These are phyloP conservation scores for Probosciger aterrimus DNA, from an alignment of 2,113 vertebrate genomes.

Conservation along the genomic window DNA sequence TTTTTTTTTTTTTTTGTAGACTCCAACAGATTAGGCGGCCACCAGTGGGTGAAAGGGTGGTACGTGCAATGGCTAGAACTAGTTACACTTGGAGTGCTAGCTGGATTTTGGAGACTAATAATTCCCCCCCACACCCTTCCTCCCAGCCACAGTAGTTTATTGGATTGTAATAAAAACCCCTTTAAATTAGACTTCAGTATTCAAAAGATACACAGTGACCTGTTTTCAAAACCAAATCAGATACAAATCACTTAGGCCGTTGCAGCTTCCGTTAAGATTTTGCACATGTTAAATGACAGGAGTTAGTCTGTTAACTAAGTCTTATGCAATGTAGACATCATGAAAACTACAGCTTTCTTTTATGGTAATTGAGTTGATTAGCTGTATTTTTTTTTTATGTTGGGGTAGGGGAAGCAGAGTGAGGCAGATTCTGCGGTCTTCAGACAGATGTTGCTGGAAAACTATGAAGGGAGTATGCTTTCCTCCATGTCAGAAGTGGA, in stretches of 20 bases:
- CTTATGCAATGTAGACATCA: neutral
- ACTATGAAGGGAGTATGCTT: neutral
- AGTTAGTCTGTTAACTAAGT: neutral
- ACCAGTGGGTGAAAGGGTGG: neutral
- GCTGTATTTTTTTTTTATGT: neutral
- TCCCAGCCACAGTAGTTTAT: neutral
- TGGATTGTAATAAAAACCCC: neutral
- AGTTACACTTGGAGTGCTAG: neutral
- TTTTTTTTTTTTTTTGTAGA: neutral
- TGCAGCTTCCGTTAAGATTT: neutral
- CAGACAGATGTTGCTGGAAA: neutral
- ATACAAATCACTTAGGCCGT: neutral
- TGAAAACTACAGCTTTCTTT: neutral
- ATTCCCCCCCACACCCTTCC: rapidly evolving
- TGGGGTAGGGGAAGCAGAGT: neutral
- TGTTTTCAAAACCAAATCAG: neutral
- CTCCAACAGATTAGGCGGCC: neutral
- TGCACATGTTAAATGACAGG: neutral
- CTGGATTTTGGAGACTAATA: neutral
- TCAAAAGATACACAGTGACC: neutral
- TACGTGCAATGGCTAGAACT: neutral
- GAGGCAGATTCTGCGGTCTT: neutral
- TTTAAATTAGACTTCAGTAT: neutral
- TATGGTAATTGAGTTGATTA: neutral
- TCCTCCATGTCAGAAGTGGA: neutral